Base-by-base conservation (phyloP, 2,113 vertebrate genomes). In the Diphyllodes magnificus region DNA sequence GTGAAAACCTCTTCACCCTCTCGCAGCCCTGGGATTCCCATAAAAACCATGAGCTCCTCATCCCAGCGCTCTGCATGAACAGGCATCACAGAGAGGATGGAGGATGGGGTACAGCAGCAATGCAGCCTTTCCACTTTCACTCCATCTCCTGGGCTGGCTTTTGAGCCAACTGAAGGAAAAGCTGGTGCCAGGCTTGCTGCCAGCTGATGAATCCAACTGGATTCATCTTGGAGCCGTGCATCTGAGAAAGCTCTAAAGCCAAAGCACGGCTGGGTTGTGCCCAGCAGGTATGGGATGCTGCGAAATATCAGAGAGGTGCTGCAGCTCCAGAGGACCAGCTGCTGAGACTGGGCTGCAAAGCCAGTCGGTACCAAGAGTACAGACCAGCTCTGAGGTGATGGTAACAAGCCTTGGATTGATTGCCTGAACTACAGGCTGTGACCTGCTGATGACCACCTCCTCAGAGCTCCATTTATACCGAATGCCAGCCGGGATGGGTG, bases 161-260 rank as follows among this genome's bases (percentile, higher is more conserved):
- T 71, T 53, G 33, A 92, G 87, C 60, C 79, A 86, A 13, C 24
- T 35, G 40, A 94, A 56, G 2, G 10, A 51, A 33, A 90, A 51
- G 64, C 79, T 78, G 61, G 31, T 81, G 72, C 60, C 82, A 93
- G 90, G 69, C 45, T 75, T 75, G 64, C 53, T 78, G 69, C 82
- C 90, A 92, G 90, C 64, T 69, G 82, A 75, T 39, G 47, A 86
- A 75, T 95, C 90, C 82, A 86, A 71, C n/a, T 64, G 86, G 86
- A 81, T 88, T 92, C 49, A n/a, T 83, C 85, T 37, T 73, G 60
- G 76, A 93, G 61, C 75, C 54, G 39, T 35, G 56, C 88, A 73
- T 88, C 35, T 70, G 76, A 94, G 82, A n/a, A 68, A 84, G 47
- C 68, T 60, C 60, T 17, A 9, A 66, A 81, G 47, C 28, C 64